Evolutionary conservation across 2,797 vertebrate genomes (phyloP), one percentile per base, ranked within the genome.

Genomic region (Sebastes hubbsi): DNA sequence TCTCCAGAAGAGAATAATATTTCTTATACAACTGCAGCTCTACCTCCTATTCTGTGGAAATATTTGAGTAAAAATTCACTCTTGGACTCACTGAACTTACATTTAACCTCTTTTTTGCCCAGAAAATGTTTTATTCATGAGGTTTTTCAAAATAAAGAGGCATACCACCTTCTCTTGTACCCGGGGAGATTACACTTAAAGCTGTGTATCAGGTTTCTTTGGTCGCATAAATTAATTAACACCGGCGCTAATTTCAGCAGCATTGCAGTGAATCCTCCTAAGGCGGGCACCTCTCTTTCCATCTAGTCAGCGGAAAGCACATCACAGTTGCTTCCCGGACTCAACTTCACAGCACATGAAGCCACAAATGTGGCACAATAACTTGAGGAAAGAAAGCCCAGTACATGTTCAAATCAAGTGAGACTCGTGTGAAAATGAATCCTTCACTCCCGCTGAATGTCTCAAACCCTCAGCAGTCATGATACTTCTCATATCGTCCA

Each of bases 261-360:
- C 80, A 63, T 68, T 85, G 90, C 89, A 80, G 73, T 14, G 80
- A 87, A 84, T 79, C 78, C 77, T 90, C 91, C 94, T 90, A 8
- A 87, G 91, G 92, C 88, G 52, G 65, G 49, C 77, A 74, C 72
- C 86, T 88, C 86, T 87, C 84, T 89, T 93, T 93, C 86, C 83
- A 91, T 87, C 80, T 56, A 88, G 89, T 94, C 90, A 94, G 92
- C 90, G 80, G 81, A 93, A 92, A 88, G 78, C 67, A 76, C 85
- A 78, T 90, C 85, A 38, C 70, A 86, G 80, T 71, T 78, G 34
- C 75, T 86, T 89, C 80, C 56, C 58, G 10, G 36, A 79, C 67
- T 87, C 74, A 68, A 77, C 79, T 88, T 87, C 81, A 72, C 75
- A 83, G 86, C 72, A 25, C 52, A 60, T 3, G 61, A 56, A 66